Percentiles rank a stretch among this genome's conserved stretches.
Evolutionary conservation across 35 echinoderm and acorn worm species (phyloP).

Genomic region (Stichopus chloronotus): DNA sequence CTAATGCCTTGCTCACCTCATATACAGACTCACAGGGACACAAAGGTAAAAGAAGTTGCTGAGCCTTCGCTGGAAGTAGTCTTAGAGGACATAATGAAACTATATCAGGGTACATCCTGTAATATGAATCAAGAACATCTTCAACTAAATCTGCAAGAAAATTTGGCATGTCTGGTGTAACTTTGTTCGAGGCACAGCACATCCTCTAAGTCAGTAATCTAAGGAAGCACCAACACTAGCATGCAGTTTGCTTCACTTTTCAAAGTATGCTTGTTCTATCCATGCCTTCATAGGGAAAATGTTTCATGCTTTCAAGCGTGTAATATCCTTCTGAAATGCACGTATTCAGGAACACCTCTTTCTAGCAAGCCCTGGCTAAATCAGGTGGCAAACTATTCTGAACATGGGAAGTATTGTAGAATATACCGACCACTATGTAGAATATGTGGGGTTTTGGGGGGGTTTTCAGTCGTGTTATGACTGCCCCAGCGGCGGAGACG

Average conservation of each 20-base stretch:
- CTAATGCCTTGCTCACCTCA: neutral
- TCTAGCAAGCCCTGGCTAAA: too few relatives aligned
- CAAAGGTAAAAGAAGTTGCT: neutral
- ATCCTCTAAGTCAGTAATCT: neutral
- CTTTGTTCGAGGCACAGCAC: slow-evolving; percentile 35
- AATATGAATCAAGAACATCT: slow-evolving; percentile 14
- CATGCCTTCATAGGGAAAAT: slow-evolving; percentile 41
- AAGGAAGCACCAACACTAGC: slow-evolving; percentile 27
- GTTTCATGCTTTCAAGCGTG: too few relatives aligned
- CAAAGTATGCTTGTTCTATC: slow-evolving; percentile 34
- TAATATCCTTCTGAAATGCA: too few relatives aligned
- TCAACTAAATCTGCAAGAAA: slow-evolving; percentile 32
- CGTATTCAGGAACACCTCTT: too few relatives aligned
- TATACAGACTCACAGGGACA: neutral
- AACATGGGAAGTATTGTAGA: too few relatives aligned
- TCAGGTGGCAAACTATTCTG: too few relatives aligned
- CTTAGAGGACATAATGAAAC: slow-evolving; percentile 57
- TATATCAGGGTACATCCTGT: slow-evolving; percentile 26
- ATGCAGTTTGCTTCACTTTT: slow-evolving; percentile 46
- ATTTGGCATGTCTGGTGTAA: neutral
- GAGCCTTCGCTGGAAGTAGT: neutral
- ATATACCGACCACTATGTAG: too few relatives aligned
- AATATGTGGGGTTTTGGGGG: too few relatives aligned
- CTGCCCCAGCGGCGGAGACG: too few relatives aligned
- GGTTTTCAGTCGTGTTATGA: too few relatives aligned